Percentiles rank a stretch among this genome's conserved stretches.
Evolutionary conservation across 1,140 invertebrate species (phyloP).

Genomic region (Heliconius nattereri): DNA sequence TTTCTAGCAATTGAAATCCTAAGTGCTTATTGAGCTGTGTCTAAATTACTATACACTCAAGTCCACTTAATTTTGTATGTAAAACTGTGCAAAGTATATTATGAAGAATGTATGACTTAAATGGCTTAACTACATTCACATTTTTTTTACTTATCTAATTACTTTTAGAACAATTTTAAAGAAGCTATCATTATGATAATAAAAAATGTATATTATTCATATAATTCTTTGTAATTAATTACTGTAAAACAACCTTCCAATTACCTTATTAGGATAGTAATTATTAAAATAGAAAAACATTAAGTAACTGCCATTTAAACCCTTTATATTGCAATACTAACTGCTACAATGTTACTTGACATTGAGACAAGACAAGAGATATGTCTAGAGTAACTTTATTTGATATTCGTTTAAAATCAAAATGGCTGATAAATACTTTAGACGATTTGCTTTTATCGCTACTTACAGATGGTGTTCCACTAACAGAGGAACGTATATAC

Average conservation of each 20-base stretch:
- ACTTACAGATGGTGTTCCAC: slow-evolving; percentile 62
- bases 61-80: no score
- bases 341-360: neutral
- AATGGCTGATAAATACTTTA: slow-evolving; percentile 42
- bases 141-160: no score
- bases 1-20: no score
- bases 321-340: neutral
- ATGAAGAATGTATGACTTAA: no score
- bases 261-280: neutral
- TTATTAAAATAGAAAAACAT: neutral
- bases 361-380: slow-evolving; percentile 52
- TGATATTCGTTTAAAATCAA: slow-evolving; percentile 33
- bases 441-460: slow-evolving; percentile 51
- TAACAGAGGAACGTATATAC: slow-evolving; percentile 75
- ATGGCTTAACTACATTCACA: no score
- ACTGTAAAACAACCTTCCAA: slow-evolving; percentile 7
- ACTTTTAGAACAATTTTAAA: no score
- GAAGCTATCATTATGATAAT: no score
- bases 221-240: neutral
- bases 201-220: neutral
- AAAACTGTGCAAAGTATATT: no score
- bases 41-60: no score
- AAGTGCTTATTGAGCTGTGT: no score
- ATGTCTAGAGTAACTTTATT: slow-evolving; percentile 30
- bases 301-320: neutral